Evolutionary conservation across 1,140 invertebrate genomes (phyloP), one percentile per base, ranked within the genome.

Genomic region (Leptinotarsa defecta): DNA sequence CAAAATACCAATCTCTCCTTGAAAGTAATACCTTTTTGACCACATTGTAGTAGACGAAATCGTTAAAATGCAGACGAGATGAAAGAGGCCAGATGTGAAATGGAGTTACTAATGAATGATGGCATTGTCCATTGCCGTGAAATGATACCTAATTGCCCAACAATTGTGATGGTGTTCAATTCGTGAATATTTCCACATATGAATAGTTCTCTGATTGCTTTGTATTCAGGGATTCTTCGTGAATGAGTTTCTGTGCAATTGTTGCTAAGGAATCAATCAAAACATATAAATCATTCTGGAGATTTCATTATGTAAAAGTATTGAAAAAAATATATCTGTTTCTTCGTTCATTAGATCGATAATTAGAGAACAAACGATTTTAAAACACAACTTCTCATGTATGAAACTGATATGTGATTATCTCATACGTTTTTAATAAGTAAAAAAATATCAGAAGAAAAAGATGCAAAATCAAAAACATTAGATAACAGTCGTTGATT

Each of bases 101-200:
- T 76, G 73, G 72, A 74, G 73, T 70, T 76, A 69, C 78, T 80
- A 79, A 81, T 81, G 81, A 82, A 82, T 81, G 77, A 76, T 73
- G 65, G 70, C 74, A 82, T 81, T 82, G 81, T 82, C 77, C 77
- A 77, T 22, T 76, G 79, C 74, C 79, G 81, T 82, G 79, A 82
- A 82, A 82, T 82, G 77, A 82, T 77, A 78, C 80, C 81, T 82
- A 82, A 82, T 82, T 82, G 79, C 76, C 74, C 73, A 78, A 82
- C 80, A 82, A 82, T 81, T 74, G 78, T 43, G 71, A 74, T 75
- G 75, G 70, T 78, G 71, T 81, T 74, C 77, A 77, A 79, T 74
- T 77, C 73, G 73, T 70, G 74, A 76, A 81, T 78, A 81, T 81
- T 81, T 81, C 77, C 73, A 48, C 52, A 75, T 61, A 63, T 80